Percentiles rank a stretch among this genome's conserved stretches.
phyloP scores from a whole-genome alignment of 2,888 invertebrate genomes.

The Anorthoa munda region DNA sequence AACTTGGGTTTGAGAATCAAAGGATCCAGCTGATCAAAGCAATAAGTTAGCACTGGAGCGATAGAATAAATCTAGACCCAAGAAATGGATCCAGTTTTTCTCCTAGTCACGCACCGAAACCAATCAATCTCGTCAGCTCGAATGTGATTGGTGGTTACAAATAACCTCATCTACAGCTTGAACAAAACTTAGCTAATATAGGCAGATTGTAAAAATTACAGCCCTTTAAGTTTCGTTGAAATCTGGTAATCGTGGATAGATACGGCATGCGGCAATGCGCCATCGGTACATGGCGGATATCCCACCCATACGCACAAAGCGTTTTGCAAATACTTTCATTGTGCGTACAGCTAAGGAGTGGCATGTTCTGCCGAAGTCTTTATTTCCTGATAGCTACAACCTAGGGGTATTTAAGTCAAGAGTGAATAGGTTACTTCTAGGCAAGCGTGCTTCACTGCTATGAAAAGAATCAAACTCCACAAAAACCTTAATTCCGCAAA shows the following conservation, averaged over 20 bases:
- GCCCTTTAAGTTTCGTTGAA: neutral
- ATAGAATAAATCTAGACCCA: slow-evolving; percentile 17
- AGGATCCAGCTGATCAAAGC: slow-evolving; percentile 3
- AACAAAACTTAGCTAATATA: neutral
- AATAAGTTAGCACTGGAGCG: neutral
- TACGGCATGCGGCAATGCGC: no score
- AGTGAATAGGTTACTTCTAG: no score
- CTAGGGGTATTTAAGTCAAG: no score
- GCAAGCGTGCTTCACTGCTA: no score
- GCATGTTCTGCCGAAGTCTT: no score
- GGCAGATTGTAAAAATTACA: neutral
- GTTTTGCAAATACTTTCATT: no score
- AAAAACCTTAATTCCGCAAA: slow-evolving; percentile 4
- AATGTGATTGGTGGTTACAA: slow-evolving; percentile 41
- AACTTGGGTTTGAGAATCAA: neutral
- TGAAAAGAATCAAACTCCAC: neutral
- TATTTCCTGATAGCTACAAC: no score
- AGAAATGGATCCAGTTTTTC: slow-evolving; percentile 11
- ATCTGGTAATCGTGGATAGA: neutral
- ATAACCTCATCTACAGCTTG: slow-evolving; percentile 7
- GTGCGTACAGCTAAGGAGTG: no score
- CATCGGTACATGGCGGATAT: no score
- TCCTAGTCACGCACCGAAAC: slow-evolving; percentile 27
- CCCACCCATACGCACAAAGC: no score
- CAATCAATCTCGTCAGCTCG: slow-evolving; percentile 17